These are phyloP conservation scores for Lathronympha strigana DNA, from an alignment of 2,888 invertebrate species.

Conservation along the genomic window DNA sequence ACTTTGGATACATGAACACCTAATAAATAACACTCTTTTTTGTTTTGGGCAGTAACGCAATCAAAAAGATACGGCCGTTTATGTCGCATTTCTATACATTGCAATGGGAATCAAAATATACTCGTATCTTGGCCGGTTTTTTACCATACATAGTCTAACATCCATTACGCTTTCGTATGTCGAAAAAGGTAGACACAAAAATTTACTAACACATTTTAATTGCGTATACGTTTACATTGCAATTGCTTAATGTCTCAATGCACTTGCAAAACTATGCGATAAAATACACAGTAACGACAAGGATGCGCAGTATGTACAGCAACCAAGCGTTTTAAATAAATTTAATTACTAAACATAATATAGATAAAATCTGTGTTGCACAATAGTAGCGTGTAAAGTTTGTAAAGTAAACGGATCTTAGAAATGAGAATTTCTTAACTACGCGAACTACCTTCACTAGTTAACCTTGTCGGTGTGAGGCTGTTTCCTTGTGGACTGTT, in stretches of 20 bases:
- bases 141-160: too few relatives aligned
- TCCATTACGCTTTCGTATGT: neutral
- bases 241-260: neutral
- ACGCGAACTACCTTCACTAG: constrained; percentile 70
- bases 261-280: constrained; percentile 13
- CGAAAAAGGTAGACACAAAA: neutral
- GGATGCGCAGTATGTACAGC: constrained; percentile 11
- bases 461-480: constrained; percentile 67
- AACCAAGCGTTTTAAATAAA: constrained; percentile 2
- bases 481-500: constrained; percentile 72
- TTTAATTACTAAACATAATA: neutral
- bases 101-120: too few relatives aligned
- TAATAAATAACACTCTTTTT: too few relatives aligned
- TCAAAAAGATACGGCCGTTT: too few relatives aligned
- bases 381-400: constrained; percentile 42
- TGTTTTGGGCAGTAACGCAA: too few relatives aligned
- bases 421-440: constrained; percentile 67
- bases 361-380: constrained; percentile 28
- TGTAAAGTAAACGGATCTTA: constrained; percentile 51
- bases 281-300: constrained; percentile 4
- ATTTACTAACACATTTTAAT: too few relatives aligned
- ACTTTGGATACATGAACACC: too few relatives aligned
- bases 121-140: too few relatives aligned
- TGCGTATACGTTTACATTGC: neutral
- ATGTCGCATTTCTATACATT: too few relatives aligned